Evolutionary conservation across 1,140 invertebrate species (phyloP).

Genomic region (Ooceraea biroi): DNA sequence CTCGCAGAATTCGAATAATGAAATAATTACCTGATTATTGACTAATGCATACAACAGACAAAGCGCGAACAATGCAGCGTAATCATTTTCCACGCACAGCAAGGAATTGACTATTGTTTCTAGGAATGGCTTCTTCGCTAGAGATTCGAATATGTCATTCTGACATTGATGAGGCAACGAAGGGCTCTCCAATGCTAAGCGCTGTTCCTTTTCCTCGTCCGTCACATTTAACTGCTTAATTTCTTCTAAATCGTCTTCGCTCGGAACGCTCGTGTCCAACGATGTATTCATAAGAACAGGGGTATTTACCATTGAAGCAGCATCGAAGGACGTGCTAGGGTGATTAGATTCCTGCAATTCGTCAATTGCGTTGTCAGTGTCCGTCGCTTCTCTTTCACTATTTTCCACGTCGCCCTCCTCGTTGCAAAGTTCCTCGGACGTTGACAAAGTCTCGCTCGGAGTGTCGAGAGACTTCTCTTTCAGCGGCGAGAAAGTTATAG

Average conservation of each 20-base stretch:
- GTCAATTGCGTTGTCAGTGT: constrained; percentile 66
- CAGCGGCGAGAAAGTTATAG: constrained; percentile 86
- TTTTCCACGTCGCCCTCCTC: constrained; percentile 18
- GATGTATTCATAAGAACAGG: constrained; percentile 42
- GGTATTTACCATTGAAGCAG: constrained; percentile 30
- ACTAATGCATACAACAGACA: constrained; percentile 97
- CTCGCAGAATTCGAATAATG: background rate
- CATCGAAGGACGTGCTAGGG: constrained; percentile 68
- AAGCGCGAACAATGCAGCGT: constrained; percentile 95
- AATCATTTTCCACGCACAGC: constrained; percentile 97
- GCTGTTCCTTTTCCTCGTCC: constrained; percentile 95
- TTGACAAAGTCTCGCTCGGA: constrained; percentile 76
- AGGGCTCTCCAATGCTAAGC: constrained; percentile 87
- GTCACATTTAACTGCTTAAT: constrained; percentile 91
- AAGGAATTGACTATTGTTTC: constrained; percentile 94
- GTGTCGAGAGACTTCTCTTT: constrained; percentile 89
- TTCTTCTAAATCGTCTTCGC: constrained; percentile 76
- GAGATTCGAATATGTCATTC: constrained; percentile 82
- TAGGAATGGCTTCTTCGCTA: constrained; percentile 93
- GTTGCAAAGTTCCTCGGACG: constrained; percentile 13
- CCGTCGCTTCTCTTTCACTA: constrained; percentile 35
- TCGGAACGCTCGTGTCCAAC: constrained; percentile 60
- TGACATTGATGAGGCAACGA: constrained; percentile 68
- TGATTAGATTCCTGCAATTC: constrained; percentile 83
- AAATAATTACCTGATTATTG: constrained; percentile 94